Percentiles rank a stretch among this genome's conserved stretches.
phyloP scores from a whole-genome alignment of 2,113 vertebrate genomes.

The Syrmaticus mikado region DNA sequence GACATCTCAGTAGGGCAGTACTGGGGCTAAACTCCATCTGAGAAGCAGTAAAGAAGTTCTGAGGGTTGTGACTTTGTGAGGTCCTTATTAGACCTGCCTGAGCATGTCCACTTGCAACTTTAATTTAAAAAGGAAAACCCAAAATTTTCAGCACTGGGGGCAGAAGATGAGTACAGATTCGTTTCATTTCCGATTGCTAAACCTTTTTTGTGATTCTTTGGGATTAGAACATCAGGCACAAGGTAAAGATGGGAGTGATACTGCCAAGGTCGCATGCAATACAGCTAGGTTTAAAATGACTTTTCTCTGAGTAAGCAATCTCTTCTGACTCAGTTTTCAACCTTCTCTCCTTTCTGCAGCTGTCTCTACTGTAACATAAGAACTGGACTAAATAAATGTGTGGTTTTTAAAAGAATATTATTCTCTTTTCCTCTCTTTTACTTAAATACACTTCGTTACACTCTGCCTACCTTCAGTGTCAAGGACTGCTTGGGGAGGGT shows the following conservation, averaged over 20 bases:
- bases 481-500: background rate
- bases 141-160: background rate
- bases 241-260: background rate
- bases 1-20: background rate
- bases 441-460: slow-evolving; percentile 32
- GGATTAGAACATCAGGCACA: slow-evolving; percentile 3
- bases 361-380: slow-evolving; percentile 67
- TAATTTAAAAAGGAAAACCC: background rate
- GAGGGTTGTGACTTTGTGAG: background rate
- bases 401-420: slow-evolving; percentile 64
- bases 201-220: slow-evolving; percentile 24
- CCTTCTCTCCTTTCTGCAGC: slow-evolving; percentile 63
- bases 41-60: background rate
- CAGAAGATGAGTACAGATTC: background rate
- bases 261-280: background rate
- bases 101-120: slow-evolving; percentile 24
- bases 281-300: slow-evolving; percentile 36
- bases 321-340: slow-evolving; percentile 66
- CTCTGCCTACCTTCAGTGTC: slow-evolving; percentile 33
- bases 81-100: slow-evolving; percentile 53
- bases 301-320: slow-evolving; percentile 54
- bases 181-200: background rate
- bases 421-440: slow-evolving; percentile 71
- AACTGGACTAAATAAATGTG: slow-evolving; percentile 62
- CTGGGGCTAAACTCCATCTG: slow-evolving; percentile 4